Evolutionary conservation across 2,888 invertebrate species (phyloP).

Genomic region (Nipponacmea schrenckii): DNA sequence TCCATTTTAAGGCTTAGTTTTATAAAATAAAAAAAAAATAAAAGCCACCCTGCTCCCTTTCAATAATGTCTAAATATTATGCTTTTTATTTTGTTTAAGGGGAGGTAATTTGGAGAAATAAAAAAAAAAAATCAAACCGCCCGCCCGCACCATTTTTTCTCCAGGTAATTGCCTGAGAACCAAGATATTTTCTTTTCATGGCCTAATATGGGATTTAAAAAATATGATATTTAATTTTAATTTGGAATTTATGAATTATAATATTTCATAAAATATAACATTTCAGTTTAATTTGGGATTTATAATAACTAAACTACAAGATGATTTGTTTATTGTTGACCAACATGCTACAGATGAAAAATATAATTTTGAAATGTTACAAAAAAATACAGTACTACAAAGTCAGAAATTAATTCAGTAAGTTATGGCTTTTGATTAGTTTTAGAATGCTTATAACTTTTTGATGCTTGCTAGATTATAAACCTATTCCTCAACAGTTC

Average conservation of each 20-base stretch:
- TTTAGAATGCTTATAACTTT: neutral
- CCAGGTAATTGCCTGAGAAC: too few relatives aligned
- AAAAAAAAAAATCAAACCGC: too few relatives aligned
- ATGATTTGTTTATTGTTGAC: slow-evolving; percentile 96
- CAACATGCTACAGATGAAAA: slow-evolving; percentile 99
- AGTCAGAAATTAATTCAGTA: slow-evolving; percentile 87
- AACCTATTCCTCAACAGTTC: neutral
- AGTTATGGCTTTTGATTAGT: slow-evolving; percentile 60
- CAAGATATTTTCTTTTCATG: too few relatives aligned
- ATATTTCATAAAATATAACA: neutral
- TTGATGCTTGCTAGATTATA: neutral
- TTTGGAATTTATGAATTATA: slow-evolving; percentile 49
- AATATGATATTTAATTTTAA: slow-evolving; percentile 80
- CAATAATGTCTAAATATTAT: too few relatives aligned
- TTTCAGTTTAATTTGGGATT: slow-evolving; percentile 96
- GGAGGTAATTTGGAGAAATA: too few relatives aligned
- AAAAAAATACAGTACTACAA: slow-evolving; percentile 82
- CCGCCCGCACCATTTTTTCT: too few relatives aligned
- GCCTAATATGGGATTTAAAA: too few relatives aligned
- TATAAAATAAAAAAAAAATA: too few relatives aligned
- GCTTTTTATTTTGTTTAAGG: too few relatives aligned
- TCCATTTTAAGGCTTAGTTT: too few relatives aligned
- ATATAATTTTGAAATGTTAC: slow-evolving; percentile 93
- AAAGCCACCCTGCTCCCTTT: too few relatives aligned
- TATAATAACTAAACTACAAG: slow-evolving; percentile 84